Evolutionary conservation across 35 echinoderm and acorn worm genomes (phyloP).

Genomic region (Apostichopus japonicus): DNA sequence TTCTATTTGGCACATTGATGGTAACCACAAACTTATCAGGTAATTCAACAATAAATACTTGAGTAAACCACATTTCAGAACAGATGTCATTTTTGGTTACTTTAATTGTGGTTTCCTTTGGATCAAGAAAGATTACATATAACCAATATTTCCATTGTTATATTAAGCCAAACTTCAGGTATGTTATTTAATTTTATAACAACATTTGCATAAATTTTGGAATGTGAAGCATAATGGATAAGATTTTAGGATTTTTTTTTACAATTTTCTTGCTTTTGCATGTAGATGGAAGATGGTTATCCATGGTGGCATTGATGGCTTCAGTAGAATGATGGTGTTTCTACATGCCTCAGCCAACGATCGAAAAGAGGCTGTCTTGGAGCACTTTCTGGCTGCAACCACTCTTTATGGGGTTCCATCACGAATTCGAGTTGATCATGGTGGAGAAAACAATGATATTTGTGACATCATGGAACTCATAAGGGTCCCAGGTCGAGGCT

Average conservation of each 20-base stretch:
- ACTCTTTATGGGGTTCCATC: background rate
- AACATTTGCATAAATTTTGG: too few species aligned
- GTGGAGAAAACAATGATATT: constrained; percentile 48
- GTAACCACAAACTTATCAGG: constrained; percentile 78
- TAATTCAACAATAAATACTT: background rate
- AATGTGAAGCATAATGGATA: too few species aligned
- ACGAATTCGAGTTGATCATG: background rate
- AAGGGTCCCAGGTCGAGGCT: constrained; percentile 22
- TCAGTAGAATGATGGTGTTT: background rate
- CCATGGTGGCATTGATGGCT: constrained; percentile 45
- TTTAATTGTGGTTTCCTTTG: too few species aligned
- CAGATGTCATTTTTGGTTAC: too few species aligned
- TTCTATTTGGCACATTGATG: constrained; percentile 80
- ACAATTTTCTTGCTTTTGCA: too few species aligned
- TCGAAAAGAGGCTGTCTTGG: background rate
- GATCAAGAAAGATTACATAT: too few species aligned
- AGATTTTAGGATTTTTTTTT: too few species aligned
- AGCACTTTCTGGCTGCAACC: background rate
- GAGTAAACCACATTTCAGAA: too few species aligned
- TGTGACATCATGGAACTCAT: constrained; percentile 53
- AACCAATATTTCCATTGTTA: too few species aligned
- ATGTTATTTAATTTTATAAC: too few species aligned
- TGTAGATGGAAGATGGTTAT: background rate
- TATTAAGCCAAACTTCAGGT: too few species aligned
- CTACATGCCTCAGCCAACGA: constrained; percentile 9